Percentiles rank a stretch among this genome's conserved stretches.
phyloP scores from a whole-genome alignment of 2,113 vertebrate genomes.

The Anhinga anhinga region DNA sequence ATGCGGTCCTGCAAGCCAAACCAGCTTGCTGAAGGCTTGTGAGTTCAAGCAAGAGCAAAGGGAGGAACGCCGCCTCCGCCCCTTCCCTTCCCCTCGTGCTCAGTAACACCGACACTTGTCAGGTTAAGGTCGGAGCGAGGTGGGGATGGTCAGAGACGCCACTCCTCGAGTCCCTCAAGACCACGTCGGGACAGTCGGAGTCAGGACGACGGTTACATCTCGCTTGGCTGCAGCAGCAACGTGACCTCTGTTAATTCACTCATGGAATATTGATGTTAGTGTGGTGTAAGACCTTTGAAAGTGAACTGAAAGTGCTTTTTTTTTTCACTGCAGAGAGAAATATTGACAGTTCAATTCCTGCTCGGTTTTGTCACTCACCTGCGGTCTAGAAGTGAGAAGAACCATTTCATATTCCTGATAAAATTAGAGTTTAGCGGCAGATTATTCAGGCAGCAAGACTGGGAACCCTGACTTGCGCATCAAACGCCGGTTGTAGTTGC shows the following conservation, averaged over 20 bases:
- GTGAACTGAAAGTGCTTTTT: background rate
- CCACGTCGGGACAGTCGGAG: background rate
- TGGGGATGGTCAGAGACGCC: background rate
- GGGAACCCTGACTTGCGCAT: background rate
- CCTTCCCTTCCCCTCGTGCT: background rate
- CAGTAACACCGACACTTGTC: background rate
- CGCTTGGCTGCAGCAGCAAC: background rate
- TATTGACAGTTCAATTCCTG: background rate
- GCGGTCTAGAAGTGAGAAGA: background rate
- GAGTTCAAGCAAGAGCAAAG: background rate
- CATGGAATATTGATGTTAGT: background rate
- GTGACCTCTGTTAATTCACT: background rate
- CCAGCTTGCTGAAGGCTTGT: background rate
- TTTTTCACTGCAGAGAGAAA: background rate
- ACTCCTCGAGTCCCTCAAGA: background rate
- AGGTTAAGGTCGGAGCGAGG: fast-evolving
- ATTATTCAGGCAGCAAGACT: background rate
- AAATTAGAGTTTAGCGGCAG: background rate
- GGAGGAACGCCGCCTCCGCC: background rate
- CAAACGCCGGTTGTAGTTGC: too few relatives aligned
- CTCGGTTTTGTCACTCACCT: background rate
- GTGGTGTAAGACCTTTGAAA: background rate
- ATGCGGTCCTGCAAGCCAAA: background rate
- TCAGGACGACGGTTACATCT: background rate
- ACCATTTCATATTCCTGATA: background rate